Conservation (phyloP, 2,797 vertebrate species). For the Hippopotamyrus pictus region DNA sequence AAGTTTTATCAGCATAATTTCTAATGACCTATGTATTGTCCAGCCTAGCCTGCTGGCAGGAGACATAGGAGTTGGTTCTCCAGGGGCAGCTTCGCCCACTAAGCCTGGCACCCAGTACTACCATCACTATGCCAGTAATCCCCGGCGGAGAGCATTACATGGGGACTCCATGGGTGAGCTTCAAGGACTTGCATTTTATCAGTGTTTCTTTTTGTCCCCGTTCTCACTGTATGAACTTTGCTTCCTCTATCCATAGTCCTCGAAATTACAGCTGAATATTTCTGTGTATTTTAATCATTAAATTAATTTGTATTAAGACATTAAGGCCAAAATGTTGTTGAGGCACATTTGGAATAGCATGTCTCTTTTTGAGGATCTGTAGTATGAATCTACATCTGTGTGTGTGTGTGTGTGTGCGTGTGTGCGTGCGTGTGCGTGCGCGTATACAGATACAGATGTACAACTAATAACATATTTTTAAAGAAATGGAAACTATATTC, state of each 20-base stretch:
- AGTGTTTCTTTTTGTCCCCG: neutral
- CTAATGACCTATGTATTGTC: slow-evolving; percentile 30
- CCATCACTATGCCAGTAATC: slow-evolving; percentile 82
- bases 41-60: slow-evolving; percentile 81
- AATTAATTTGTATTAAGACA: neutral
- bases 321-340: neutral
- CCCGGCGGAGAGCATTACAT: slow-evolving; percentile 80
- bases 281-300: neutral
- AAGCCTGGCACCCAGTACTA: slow-evolving; percentile 90
- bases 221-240: neutral
- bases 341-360: neutral
- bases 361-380: neutral
- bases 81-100: slow-evolving; percentile 80
- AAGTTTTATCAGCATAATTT: neutral
- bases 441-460: no score
- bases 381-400: neutral
- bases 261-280: neutral
- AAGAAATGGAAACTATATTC: neutral
- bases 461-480: neutral
- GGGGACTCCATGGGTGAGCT: slow-evolving; percentile 82
- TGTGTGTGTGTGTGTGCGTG: neutral
- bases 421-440: neutral
- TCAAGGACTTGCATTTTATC: neutral
- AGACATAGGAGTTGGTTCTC: slow-evolving; percentile 85
- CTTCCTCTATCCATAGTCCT: neutral